Percentiles rank a stretch among this genome's conserved stretches.
phyloP scores from a whole-genome alignment of 1,140 invertebrate species.

The Aphelenchoides besseyi region DNA sequence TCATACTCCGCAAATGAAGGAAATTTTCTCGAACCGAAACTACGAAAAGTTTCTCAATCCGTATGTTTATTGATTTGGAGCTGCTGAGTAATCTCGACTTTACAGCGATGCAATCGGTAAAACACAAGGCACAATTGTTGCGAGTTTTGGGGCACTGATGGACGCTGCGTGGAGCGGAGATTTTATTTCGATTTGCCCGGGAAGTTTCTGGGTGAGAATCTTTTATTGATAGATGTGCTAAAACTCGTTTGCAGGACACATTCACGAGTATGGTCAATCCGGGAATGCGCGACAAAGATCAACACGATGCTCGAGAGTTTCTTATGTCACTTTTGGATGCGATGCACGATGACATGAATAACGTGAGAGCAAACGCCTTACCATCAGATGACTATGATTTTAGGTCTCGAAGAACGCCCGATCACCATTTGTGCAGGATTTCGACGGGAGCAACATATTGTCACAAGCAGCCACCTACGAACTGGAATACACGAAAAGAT shows the following conservation, averaged over 20 bases:
- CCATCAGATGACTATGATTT: no score
- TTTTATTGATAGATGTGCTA: neutral
- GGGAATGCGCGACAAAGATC: constrained; percentile 27
- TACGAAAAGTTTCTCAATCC: constrained; percentile 16
- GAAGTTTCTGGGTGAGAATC: constrained; percentile 25
- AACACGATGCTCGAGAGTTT: constrained; percentile 52
- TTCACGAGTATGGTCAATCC: neutral
- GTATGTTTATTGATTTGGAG: constrained; percentile 17
- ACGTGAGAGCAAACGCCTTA: no score
- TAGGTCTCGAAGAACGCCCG: neutral
- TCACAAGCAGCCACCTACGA: constrained; percentile 36
- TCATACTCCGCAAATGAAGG: constrained; percentile 18
- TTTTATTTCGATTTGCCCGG: constrained; percentile 18
- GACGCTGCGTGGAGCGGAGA: constrained; percentile 30
- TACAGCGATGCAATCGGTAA: neutral
- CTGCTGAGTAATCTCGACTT: neutral
- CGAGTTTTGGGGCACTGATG: constrained; percentile 26
- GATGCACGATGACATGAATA: constrained; percentile 45
- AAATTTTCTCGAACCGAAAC: constrained; percentile 13
- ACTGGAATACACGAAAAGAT: constrained; percentile 15
- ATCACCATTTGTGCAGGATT: constrained; percentile 45
- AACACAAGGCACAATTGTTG: constrained; percentile 19
- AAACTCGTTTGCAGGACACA: neutral
- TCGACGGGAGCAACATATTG: constrained; percentile 34
- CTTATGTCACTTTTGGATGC: constrained; percentile 46